Evolutionary conservation across 2,888 invertebrate genomes (phyloP).

Genomic region (Coelinius sp.): DNA sequence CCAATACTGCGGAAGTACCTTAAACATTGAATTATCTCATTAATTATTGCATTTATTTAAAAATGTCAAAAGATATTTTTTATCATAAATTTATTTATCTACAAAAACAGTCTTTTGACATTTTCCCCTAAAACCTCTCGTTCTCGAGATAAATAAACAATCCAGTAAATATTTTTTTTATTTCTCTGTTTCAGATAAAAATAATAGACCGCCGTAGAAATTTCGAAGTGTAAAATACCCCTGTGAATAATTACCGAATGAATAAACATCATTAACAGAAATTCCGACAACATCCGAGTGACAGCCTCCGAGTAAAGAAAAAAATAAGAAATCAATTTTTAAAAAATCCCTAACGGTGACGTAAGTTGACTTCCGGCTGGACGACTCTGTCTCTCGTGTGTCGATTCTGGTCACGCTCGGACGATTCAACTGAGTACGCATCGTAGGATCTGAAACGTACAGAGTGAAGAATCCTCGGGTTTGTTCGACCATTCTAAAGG

Average conservation of each 20-base stretch:
- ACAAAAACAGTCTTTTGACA: neutral
- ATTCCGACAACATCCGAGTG: slow-evolving; percentile 8
- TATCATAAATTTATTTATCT: neutral
- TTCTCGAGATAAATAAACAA: neutral
- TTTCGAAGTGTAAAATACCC: neutral
- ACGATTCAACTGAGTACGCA: slow-evolving; percentile 26
- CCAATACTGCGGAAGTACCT: too few species aligned
- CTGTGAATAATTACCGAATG: neutral
- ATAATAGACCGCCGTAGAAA: neutral
- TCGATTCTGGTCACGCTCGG: slow-evolving; percentile 33
- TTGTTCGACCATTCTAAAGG: slow-evolving; percentile 14
- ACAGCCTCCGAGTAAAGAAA: neutral
- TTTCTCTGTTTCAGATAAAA: slow-evolving; percentile 8
- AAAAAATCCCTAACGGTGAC: slow-evolving; percentile 12
- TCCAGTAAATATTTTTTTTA: too few species aligned
- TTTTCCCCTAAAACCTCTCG: neutral
- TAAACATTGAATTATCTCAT: too few species aligned
- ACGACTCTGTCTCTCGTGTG: slow-evolving; percentile 11
- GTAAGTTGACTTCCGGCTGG: slow-evolving; percentile 35
- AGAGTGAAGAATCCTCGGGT: slow-evolving; percentile 23
- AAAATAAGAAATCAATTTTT: slow-evolving; percentile 1
- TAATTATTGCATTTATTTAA: too few species aligned
- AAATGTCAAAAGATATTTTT: too few species aligned
- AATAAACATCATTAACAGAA: neutral
- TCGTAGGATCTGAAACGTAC: neutral